Evolutionary conservation across 1,140 invertebrate species (phyloP), one percentile per base, ranked within the genome.

Genomic region (Solen grandis): DNA sequence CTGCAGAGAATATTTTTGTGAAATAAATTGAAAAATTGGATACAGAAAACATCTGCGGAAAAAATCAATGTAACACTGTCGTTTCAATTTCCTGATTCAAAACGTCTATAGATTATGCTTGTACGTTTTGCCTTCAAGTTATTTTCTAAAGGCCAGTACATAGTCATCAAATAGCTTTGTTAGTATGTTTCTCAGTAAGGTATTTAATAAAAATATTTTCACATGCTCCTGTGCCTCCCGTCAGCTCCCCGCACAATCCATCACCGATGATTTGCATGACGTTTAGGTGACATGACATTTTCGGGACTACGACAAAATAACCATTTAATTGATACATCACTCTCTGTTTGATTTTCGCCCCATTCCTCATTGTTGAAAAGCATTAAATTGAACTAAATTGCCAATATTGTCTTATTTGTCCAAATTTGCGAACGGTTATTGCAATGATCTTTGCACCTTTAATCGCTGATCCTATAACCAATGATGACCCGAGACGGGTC

Each of bases 381-480:
- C 50, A 69, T 78, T 31, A 78, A 78, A 78, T 69, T 59, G 63
- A 54, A 66, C 60, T 60, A 14, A 69, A 78, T 78, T 46, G 65
- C n/a, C 52, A 69, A 68, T 78, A 78, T 78, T 38, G 29, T 59
- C 65, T 59, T 78, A 78, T 69, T 78, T 25, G 35, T 29, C 41
- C 50, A 78, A n/a, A 69, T 69, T 69, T 60, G 52, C 29, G 13
- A 55, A 38, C 14, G 13, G 65, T 46, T 78, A 78, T 68, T 78
- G 65, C 29, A 14, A 59, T 59, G 75, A 78, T 4, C 75, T 78
- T 78, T 78, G 75, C 65, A 66, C 75, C 55, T 31, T 3, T 35
- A 13, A 36, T 69, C 31, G 60, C 74, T 25, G 38, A 25, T 27
- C 29, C 8, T 33, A n/a, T n/a, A n/a, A n/a, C n/a, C n/a, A n/a